phyloP scores from a whole-genome alignment of 2,888 invertebrate species.

The Branchipolynoe longqiensis region DNA sequence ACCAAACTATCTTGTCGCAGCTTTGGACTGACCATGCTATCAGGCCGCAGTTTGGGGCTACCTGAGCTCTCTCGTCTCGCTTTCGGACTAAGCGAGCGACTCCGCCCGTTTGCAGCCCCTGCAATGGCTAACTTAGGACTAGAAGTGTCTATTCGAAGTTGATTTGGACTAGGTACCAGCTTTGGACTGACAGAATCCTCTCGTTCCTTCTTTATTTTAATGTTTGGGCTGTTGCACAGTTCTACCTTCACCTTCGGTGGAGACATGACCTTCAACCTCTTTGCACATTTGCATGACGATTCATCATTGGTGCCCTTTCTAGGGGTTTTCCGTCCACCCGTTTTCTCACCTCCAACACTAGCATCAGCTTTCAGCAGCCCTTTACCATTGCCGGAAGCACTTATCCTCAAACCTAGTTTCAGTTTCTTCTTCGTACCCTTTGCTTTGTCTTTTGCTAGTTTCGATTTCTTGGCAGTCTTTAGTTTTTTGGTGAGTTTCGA shows the following conservation, averaged over 20 bases:
- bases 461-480: background rate
- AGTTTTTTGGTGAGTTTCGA: conserved; percentile 1
- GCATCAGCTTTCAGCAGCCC: conserved; percentile 42
- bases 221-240: background rate
- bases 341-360: conserved; percentile 30
- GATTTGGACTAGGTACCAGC: conserved; percentile 34
- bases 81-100: conserved; percentile 18
- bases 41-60: background rate
- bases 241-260: conserved; percentile 45
- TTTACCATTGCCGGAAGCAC: conserved; percentile 30
- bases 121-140: conserved; percentile 22
- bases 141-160: conserved; percentile 44
- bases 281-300: background rate
- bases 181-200: conserved; percentile 34
- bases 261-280: background rate
- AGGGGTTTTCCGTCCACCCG: background rate
- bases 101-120: no score
- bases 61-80: background rate
- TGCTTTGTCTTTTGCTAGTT: conserved; percentile 26
- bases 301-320: conserved; percentile 40
- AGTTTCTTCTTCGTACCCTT: background rate
- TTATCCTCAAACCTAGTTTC: background rate
- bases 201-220: conserved; percentile 28
- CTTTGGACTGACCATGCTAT: background rate
- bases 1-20: background rate